Conservation (phyloP, 2,888 invertebrate genomes). For the Cheilosia scutellata region DNA sequence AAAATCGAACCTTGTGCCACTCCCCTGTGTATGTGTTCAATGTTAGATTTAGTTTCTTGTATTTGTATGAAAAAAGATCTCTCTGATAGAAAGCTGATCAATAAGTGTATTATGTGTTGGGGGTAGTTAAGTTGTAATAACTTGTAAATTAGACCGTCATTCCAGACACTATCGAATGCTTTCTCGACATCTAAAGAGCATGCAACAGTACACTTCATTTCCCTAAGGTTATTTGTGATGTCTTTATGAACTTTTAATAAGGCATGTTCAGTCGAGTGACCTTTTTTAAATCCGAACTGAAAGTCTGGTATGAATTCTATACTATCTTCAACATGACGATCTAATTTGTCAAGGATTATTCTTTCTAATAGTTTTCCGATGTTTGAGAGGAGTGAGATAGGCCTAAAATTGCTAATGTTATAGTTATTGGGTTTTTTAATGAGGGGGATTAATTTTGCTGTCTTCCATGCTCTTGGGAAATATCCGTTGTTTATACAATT, state of each 20-base stretch:
- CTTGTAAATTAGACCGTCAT: slow-evolving; percentile 1
- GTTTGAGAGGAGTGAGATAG: slow-evolving; percentile 26
- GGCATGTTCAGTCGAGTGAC: slow-evolving; percentile 41
- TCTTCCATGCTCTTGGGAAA: slow-evolving; percentile 18
- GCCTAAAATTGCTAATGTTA: slow-evolving; percentile 11
- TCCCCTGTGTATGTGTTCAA: too few relatives aligned
- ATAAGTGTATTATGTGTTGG: slow-evolving; percentile 1
- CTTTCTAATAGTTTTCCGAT: background rate
- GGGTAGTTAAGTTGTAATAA: background rate
- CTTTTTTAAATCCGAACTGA: slow-evolving; percentile 52
- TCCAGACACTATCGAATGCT: slow-evolving; percentile 43
- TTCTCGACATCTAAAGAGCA: slow-evolving; percentile 46
- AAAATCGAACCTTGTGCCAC: slow-evolving; percentile 33
- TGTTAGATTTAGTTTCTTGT: too few relatives aligned
- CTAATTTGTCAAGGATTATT: background rate
- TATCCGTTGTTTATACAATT: slow-evolving; percentile 47
- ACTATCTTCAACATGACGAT: slow-evolving; percentile 12
- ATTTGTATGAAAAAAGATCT: slow-evolving; percentile 38
- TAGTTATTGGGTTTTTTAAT: slow-evolving; percentile 20
- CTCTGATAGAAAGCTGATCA: slow-evolving; percentile 30
- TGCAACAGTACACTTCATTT: slow-evolving; percentile 44
- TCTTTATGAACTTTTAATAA: slow-evolving; percentile 61
- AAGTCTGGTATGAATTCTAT: slow-evolving; percentile 32
- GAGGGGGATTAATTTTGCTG: slow-evolving; percentile 1
- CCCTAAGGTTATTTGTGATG: slow-evolving; percentile 33